These are phyloP conservation scores for Agrypnus murinus DNA, from an alignment of 2,888 invertebrate genomes.

Conservation along the genomic window DNA sequence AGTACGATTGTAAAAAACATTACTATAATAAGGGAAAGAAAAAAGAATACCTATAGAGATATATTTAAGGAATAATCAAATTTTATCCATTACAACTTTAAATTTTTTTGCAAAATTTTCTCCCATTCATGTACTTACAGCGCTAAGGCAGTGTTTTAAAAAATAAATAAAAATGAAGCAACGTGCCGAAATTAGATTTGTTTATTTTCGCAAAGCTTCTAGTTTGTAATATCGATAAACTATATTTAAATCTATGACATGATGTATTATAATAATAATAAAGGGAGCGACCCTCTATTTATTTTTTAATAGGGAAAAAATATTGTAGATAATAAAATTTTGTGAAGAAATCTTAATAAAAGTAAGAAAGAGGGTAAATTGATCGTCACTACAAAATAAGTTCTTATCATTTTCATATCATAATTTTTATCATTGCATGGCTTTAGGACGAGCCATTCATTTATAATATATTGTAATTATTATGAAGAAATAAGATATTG, in stretches of 20 bases:
- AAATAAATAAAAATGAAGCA: not conserved
- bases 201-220: slow-evolving; percentile 16
- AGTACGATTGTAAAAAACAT: too few relatives aligned
- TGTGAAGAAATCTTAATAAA: slow-evolving; percentile 4
- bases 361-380: slow-evolving; percentile 14
- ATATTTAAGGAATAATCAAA: too few relatives aligned
- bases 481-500: slow-evolving; percentile 3
- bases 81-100: too few relatives aligned
- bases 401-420: slow-evolving; percentile 46
- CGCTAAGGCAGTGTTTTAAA: not conserved
- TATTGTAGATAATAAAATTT: not conserved
- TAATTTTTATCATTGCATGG: slow-evolving; percentile 30
- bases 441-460: slow-evolving; percentile 25
- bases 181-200: slow-evolving; percentile 12
- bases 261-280: too few relatives aligned
- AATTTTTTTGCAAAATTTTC: not conserved
- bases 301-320: not conserved
- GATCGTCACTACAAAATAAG: slow-evolving; percentile 37
- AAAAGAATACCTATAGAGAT: too few relatives aligned
- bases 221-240: too few relatives aligned
- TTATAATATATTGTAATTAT: slow-evolving; percentile 31
- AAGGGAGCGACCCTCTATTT: not conserved
- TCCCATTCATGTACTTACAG: slow-evolving; percentile 14
- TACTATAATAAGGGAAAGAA: too few relatives aligned
- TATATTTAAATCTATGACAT: slow-evolving; percentile 9